Percentiles rank a stretch among this genome's conserved stretches.
Evolutionary conservation across 2,797 vertebrate species (phyloP).

Genomic region (Hapalemur alaotrensis): DNA sequence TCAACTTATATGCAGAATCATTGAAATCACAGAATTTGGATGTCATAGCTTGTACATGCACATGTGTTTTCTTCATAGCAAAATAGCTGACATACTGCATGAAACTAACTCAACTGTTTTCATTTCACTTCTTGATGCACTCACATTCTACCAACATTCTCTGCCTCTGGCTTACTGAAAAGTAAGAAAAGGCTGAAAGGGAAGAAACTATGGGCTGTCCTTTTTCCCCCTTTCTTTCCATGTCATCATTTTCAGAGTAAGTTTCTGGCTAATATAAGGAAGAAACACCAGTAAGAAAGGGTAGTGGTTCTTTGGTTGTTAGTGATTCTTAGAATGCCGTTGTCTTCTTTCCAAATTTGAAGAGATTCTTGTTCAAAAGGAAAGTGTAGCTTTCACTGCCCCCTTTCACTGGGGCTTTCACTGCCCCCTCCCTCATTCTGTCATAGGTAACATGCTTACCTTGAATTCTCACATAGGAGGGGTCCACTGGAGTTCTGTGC

Average conservation of each 20-base stretch:
- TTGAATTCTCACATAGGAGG: rapidly evolving
- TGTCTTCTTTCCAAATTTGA: neutral
- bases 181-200: neutral
- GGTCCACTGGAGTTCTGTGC: neutral
- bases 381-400: neutral
- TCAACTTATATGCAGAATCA: neutral
- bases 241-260: neutral
- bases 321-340: neutral
- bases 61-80: neutral
- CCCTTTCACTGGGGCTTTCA: neutral
- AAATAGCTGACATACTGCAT: neutral
- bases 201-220: neutral
- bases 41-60: neutral
- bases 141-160: neutral
- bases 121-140: neutral
- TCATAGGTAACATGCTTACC: neutral
- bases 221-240: neutral
- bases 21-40: neutral
- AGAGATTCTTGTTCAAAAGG: neutral
- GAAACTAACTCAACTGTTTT: neutral
- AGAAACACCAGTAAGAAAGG: neutral
- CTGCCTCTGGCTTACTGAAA: neutral
- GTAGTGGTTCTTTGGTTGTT: neutral
- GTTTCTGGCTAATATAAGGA: neutral
- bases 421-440: too few relatives aligned